Percentiles rank a stretch among this genome's conserved stretches.
phyloP scores from a whole-genome alignment of 2,888 invertebrate genomes.

The Idaea straminata region DNA sequence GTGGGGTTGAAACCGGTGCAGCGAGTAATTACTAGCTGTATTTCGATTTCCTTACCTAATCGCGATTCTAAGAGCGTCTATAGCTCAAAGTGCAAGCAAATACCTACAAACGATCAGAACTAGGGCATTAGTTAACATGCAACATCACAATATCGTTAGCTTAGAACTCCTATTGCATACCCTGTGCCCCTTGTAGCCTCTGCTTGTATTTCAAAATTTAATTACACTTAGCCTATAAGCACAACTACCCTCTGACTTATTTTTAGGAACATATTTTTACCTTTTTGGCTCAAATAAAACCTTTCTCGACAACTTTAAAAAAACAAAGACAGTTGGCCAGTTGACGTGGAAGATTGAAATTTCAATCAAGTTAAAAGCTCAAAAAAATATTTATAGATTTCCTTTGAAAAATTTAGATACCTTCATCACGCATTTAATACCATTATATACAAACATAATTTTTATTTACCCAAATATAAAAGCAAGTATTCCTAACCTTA shows the following conservation, averaged over 20 bases:
- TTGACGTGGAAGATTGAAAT: neutral
- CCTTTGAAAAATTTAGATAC: neutral
- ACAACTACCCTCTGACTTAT: no score
- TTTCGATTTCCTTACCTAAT: neutral
- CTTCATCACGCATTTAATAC: neutral
- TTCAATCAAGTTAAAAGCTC: neutral
- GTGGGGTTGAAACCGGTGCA: neutral
- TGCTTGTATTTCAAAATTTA: neutral
- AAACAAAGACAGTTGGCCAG: neutral
- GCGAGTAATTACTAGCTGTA: neutral
- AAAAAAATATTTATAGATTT: neutral
- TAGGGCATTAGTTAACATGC: constrained; percentile 27
- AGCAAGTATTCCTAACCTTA: no score
- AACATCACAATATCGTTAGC: constrained; percentile 38
- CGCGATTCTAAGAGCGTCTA: neutral
- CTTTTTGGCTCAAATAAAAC: no score
- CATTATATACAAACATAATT: neutral
- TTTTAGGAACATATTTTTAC: no score
- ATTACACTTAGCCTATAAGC: no score
- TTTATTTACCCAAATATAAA: neutral
- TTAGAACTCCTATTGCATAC: constrained; percentile 16
- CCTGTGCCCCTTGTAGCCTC: constrained; percentile 15
- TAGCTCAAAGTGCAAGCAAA: neutral
- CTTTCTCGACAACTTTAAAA: no score
- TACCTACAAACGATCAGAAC: constrained; percentile 10